Evolutionary conservation across 2,113 vertebrate genomes (phyloP).

Genomic region (Arizona elegans): DNA sequence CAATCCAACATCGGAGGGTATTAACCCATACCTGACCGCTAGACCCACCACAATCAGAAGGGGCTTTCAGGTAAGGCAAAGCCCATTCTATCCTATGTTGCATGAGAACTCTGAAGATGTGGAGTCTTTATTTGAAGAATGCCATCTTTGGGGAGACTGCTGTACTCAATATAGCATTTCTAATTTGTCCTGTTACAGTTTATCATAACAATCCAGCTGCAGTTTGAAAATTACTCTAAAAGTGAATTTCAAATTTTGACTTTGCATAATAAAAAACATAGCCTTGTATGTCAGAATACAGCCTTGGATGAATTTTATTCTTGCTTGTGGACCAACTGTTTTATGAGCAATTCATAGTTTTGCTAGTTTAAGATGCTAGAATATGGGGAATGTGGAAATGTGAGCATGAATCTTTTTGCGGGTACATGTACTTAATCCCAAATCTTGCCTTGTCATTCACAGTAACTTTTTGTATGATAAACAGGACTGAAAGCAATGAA

Average conservation of each 20-base stretch:
- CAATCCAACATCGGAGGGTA: no score
- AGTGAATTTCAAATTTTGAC: background rate
- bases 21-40: no score
- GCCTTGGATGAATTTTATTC: background rate
- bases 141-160: background rate
- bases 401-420: background rate
- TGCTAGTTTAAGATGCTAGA: background rate
- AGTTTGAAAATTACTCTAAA: background rate
- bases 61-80: no score
- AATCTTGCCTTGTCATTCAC: background rate
- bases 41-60: no score
- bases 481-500: background rate
- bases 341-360: background rate
- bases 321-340: background rate
- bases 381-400: background rate
- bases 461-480: background rate
- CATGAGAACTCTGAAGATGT: background rate
- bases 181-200: background rate
- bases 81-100: background rate
- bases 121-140: background rate
- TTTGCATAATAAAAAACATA: background rate
- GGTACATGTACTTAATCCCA: background rate
- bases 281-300: background rate
- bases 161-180: background rate
- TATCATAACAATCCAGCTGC: background rate